These are phyloP conservation scores for Macrosoma leucophasiata DNA, from an alignment of 2,888 invertebrate species.

Conservation along the genomic window DNA sequence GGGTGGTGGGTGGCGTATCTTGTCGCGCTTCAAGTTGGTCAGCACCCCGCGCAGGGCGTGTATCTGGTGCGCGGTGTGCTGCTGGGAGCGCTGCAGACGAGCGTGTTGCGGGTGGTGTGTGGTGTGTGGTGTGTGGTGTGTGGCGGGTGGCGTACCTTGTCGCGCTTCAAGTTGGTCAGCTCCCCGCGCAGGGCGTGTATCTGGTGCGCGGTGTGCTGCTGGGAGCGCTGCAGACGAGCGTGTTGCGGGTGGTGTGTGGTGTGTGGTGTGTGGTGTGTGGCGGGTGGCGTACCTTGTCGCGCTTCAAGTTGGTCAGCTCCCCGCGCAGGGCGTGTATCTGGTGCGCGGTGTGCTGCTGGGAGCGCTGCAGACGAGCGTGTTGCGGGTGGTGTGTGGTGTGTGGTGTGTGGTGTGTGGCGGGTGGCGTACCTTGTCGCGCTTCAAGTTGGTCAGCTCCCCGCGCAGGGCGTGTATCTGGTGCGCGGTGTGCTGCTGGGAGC, in stretches of 20 bases:
- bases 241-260: too few species aligned
- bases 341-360: conserved; percentile 92
- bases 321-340: conserved; percentile 87
- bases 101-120: too few species aligned
- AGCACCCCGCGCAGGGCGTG: conserved; percentile 86
- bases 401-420: too few species aligned
- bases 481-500: conserved; percentile 91
- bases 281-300: conserved; percentile 90
- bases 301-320: conserved; percentile 89
- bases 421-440: conserved; percentile 90
- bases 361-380: conserved; percentile 88
- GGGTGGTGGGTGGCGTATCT: too few species aligned
- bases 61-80: conserved; percentile 94
- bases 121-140: too few species aligned
- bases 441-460: conserved; percentile 87
- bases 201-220: conserved; percentile 94
- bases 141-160: conserved; percentile 87
- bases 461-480: conserved; percentile 89
- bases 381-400: too few species aligned
- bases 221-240: conserved; percentile 86
- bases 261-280: too few species aligned
- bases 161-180: conserved; percentile 91
- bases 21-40: conserved; percentile 91
- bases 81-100: conserved; percentile 86
- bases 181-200: conserved; percentile 84